Evolutionary conservation across 2,888 invertebrate genomes (phyloP), one percentile per base, ranked within the genome.

Genomic region (Ichneumon xanthorius): DNA sequence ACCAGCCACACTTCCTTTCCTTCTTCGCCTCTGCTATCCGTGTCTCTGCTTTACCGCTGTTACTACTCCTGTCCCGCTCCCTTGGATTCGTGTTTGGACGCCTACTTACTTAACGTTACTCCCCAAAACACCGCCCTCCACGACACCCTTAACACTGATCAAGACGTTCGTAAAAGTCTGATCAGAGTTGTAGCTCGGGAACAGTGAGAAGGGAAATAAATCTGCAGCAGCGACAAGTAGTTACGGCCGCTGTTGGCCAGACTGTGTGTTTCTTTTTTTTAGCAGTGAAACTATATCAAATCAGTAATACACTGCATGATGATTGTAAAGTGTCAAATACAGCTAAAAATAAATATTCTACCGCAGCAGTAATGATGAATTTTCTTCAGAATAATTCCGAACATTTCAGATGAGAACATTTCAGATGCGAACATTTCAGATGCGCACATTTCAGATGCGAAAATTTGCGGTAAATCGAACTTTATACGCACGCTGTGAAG

Each of bases 81-180:
- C 88, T 88, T 86, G 88, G 88, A 89, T 90, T 88, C 87, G 89
- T 90, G 91, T 90, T 90, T 88, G 86, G 89, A 90, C 89, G 89
- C 88, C 89, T 89, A 90, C 86, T 90, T 89, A 91, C 89, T 90
- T 89, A 88, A 88, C 88, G 87, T 88, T 87, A 88, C 87, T 80
- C 72, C 73, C 68, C 26, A 26, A 22, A 48, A 58, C 65, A 71
- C 22, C 53, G 63, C 70, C 63, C 71, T 71, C 61, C 37, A n/a
- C n/a, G 30, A 37, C 19, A 30, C 70, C 30, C 40, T 70, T 16
- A 65, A 82, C 48, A 73, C 72, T 80, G 61, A 84, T 77, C 80
- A 80, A 55, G 67, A 73, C 72, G 61, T 75, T 33, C 45, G 55
- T 73, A 70, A 73, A 81, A 78, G 81, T 78, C 85, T 89, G 87